Conservation (phyloP, 2,113 vertebrate genomes). For the Aramus guarauna region DNA sequence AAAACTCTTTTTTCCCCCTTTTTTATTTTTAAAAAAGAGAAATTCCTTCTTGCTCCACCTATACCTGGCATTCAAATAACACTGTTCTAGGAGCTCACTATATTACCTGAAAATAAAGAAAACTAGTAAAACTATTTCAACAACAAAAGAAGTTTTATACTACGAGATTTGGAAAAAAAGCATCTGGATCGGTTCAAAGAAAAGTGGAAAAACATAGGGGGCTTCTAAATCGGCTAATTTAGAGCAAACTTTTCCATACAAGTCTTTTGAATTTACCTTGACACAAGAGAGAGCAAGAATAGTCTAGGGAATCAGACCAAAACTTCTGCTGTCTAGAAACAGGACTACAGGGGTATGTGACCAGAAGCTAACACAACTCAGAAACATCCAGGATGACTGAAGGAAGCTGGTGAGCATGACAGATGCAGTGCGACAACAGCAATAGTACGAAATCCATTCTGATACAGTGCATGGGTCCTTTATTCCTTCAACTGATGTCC, state of each 20-base stretch:
- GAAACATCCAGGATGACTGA: background rate
- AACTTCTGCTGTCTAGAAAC: background rate
- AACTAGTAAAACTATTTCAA: background rate
- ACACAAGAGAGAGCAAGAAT: background rate
- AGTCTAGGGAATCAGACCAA: background rate
- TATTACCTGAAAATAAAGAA: background rate
- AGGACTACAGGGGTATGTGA: background rate
- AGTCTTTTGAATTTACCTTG: background rate
- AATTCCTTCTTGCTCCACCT: background rate
- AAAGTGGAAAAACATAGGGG: background rate
- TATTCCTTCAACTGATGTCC: background rate
- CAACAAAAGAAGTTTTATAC: background rate
- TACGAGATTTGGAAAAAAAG: background rate
- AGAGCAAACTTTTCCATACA: background rate
- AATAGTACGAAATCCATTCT: background rate
- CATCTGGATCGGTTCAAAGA: background rate
- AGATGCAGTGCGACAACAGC: background rate
- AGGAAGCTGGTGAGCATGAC: background rate
- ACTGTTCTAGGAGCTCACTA: background rate
- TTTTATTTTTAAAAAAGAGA: background rate
- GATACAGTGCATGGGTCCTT: background rate
- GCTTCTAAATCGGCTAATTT: background rate
- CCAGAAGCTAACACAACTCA: background rate
- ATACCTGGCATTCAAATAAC: background rate
- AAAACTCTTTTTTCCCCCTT: background rate